Evolutionary conservation across 2,797 vertebrate species (phyloP), one percentile per base, ranked within the genome.

Genomic region (Tarsius wallacei): DNA sequence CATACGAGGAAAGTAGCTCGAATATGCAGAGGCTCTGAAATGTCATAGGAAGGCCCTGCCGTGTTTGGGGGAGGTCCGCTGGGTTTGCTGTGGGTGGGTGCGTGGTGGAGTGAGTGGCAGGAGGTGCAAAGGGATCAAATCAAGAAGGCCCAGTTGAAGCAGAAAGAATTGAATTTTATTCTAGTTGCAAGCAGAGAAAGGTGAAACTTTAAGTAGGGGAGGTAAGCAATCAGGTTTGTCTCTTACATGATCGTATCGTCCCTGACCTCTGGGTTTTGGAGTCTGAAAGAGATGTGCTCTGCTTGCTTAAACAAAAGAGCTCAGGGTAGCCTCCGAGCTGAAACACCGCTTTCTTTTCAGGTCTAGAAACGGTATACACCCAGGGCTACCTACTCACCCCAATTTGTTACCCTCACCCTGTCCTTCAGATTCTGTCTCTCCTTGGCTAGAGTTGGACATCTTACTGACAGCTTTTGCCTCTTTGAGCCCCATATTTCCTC

Each of bases 401-500:
- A 61, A 16, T 53, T 55, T 85, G 49, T 61, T 51, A 31, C 5
- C 26, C 13, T 2, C 1, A 57, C 9, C 8, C 12, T 51, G 31
- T 47, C 68, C 63, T 94, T 74, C 42, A 59, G 78, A 55, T 13
- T 6, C 47, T 42, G 7, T n/a, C 16, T 95, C 61, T 76, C 19
- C 15, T 71, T 63, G 63, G 49, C n/a, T 42, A 76, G n/a, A 4
- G 22, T 68, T 78, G 71, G 84, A 47, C 26, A 76, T 16, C 53
- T 12, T 83, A 42, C 68, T 53, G 36, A 95, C 16, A 95, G 68
- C 24, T 94, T 96, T 90, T 64, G n/a, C 88, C 26, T 80, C 21
- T 88, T 31, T 90, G 31, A 88, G 83, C 12, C 21, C 14, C 51
- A 33, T 13, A 86, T 88, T 74, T 71, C 42, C 49, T 12, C 55